Conservation (phyloP, 2,113 vertebrate genomes). For the Laticauda laticaudata region DNA sequence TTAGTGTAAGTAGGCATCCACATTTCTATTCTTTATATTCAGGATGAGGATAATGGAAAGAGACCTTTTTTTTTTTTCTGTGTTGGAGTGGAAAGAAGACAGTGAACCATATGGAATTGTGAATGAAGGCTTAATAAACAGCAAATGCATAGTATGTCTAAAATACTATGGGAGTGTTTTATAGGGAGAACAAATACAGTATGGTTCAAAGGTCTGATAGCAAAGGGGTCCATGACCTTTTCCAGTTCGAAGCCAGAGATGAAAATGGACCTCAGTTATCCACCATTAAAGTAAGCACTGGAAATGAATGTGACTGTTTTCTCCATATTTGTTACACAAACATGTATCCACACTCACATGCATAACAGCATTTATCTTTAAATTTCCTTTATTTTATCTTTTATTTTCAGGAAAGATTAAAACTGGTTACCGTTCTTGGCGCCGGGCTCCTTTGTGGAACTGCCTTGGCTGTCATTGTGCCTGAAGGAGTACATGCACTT, state of each 20-base stretch:
- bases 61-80: background rate
- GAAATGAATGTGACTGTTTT: background rate
- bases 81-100: background rate
- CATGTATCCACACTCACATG: background rate
- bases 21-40: background rate
- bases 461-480: slow-evolving; percentile 94
- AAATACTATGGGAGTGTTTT: too few relatives aligned
- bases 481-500: slow-evolving; percentile 96
- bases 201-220: background rate
- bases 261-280: background rate
- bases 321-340: background rate
- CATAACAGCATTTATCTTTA: background rate
- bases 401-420: slow-evolving; percentile 86
- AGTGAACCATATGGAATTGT: too few relatives aligned
- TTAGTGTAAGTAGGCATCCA: background rate
- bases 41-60: background rate
- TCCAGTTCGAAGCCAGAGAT: background rate
- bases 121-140: too few relatives aligned
- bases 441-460: slow-evolving; percentile 96
- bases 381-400: slow-evolving; percentile 45
- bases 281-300: background rate
- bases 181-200: background rate
- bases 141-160: too few relatives aligned
- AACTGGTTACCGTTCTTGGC: slow-evolving; percentile 93
- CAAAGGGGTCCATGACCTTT: background rate